These are phyloP conservation scores for Cichladusa arquata DNA, from an alignment of 2,113 vertebrate species.

Conservation along the genomic window DNA sequence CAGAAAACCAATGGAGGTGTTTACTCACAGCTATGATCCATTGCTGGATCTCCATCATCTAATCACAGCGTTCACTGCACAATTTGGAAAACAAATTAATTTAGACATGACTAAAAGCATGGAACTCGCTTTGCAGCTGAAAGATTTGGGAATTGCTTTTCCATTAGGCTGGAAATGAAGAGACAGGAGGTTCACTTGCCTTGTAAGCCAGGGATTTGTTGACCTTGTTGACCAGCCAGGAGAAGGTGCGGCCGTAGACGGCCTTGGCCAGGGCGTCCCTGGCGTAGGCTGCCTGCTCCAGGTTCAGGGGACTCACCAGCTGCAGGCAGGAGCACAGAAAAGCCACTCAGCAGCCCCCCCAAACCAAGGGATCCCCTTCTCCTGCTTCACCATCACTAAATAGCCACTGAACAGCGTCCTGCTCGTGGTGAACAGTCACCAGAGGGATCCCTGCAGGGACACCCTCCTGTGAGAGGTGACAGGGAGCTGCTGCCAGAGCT, in stretches of 20 bases:
- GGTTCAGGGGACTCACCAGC: conserved; percentile 92
- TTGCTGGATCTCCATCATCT: too few species aligned
- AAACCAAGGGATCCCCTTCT: neutral
- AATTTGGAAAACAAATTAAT: neutral
- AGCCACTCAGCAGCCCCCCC: neutral
- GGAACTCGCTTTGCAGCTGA: neutral
- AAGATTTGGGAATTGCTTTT: neutral
- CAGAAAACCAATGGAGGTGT: neutral
- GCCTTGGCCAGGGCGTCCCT: conserved; percentile 93
- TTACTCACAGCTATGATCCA: neutral
- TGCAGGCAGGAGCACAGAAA: conserved; percentile 3
- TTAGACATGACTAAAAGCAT: neutral
- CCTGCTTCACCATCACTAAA: neutral
- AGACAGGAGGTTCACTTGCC: conserved; percentile 67
- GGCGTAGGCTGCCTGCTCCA: conserved; percentile 91
- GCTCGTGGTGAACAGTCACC: neutral
- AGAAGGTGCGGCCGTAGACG: conserved; percentile 92
- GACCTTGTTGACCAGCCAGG: conserved; percentile 96
- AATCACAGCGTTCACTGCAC: neutral
- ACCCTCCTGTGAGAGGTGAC: neutral
- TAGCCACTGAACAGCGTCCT: neutral
- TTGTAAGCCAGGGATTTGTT: conserved; percentile 88
- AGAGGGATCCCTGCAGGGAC: neutral
- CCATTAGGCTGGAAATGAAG: fast-evolving
- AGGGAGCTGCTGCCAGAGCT: neutral